Evolutionary conservation across 2,888 invertebrate species (phyloP).

Genomic region (Stenodema calcarata): DNA sequence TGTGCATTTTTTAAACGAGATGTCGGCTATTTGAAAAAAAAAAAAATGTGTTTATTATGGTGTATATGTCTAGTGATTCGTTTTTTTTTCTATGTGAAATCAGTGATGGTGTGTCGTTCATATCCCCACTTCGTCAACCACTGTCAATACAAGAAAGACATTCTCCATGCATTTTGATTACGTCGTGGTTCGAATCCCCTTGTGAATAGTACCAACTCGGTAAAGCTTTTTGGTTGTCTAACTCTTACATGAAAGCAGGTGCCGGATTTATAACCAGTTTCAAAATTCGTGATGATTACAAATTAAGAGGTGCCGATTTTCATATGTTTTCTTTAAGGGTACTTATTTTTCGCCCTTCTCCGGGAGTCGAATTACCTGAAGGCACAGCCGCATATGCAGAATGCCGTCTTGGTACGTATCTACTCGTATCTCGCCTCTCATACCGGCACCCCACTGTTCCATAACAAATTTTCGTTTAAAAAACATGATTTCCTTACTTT

Average conservation of each 20-base stretch:
- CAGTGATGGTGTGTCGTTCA: background rate
- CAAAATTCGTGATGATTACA: background rate
- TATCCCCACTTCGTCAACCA: background rate
- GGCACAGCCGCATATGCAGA: conserved; percentile 37
- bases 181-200: background rate
- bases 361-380: conserved; percentile 21
- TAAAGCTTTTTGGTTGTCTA: background rate
- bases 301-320: conserved; percentile 6
- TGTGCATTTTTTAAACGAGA: background rate
- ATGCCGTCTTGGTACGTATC: conserved; percentile 39
- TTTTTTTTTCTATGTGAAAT: background rate
- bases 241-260: background rate
- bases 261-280: background rate
- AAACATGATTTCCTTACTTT: conserved; percentile 34
- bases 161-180: background rate
- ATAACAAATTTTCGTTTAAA: conserved; percentile 47
- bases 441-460: conserved; percentile 57
- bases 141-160: background rate
- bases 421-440: conserved; percentile 60
- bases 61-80: background rate
- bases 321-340: background rate
- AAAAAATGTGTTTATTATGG: background rate
- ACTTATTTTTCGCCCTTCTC: background rate
- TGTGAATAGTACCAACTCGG: background rate
- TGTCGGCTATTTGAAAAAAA: background rate